Base-by-base conservation (phyloP, 2,797 vertebrate species). In the Tarsius wallacei region DNA sequence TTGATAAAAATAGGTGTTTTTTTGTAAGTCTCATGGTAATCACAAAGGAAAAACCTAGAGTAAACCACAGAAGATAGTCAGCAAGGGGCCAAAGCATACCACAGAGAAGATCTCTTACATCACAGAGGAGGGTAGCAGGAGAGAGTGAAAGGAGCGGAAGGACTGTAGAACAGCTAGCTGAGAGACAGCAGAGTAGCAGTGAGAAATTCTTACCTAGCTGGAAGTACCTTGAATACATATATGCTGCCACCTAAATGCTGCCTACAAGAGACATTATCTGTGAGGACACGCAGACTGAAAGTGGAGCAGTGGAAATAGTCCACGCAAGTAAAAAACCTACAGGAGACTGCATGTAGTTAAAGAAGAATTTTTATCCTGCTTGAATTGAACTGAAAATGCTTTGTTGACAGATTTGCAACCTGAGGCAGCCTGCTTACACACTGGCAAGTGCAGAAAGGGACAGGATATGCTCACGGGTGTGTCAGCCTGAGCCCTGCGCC, bases 331-430 rank as follows among this genome's bases (percentile, higher is more conserved):
- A 24, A n/a, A 61, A 80, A 57, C 78, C 57, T 42, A 3, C 5
- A 42, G 15, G 24, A 61, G 33, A 22, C 42, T 61, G 12, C 31
- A 4, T 31, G n/a, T 74, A 66, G 49, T 71, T 22, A 14, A 70
- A n/a, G 33, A 66, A 51, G 57, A 71, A 51, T 83, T 2, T 73
- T 42, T 59, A 5, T 78, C 42, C 82, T 89, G 49, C n/a, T 86
- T 55, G n/a, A 76, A 31, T 83, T 87, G 33, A 90, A 49, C 47
- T 71, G 81, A 84, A 87, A 84, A 49, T 85, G 19, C 33, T 90
- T 59, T 55, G 33, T 88, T 61, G 33, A 78, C 74, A 71, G 28
- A 85, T 36, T 49, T 71, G 49, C 28, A 26, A 1, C 63, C 55
- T 66, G 42, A 33, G 36, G 33, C 19, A 49, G 3, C 7, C n/a